A percentile compares a stretch with the other conserved stretches of the same genome.
These are phyloP conservation scores for Nemurella pictetii DNA, from an alignment of 2,888 invertebrate species.

Conservation along the genomic window DNA sequence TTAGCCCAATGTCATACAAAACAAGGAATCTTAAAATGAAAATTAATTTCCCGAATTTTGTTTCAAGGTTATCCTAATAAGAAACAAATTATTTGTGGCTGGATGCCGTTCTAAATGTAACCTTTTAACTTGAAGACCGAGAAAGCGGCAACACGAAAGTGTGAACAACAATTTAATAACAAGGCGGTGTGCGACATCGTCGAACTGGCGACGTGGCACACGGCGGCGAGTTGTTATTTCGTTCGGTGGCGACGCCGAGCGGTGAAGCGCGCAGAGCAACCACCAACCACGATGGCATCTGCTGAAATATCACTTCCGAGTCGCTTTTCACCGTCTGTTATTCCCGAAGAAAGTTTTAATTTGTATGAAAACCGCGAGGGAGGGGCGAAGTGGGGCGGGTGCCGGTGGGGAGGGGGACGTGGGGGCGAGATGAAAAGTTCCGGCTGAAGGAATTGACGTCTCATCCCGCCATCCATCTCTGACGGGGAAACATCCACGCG, in stretches of 20 bases:
- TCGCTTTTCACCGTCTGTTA: background rate
- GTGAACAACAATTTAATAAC: too few species aligned
- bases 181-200: background rate
- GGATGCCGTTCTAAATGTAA: too few species aligned
- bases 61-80: too few species aligned
- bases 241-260: background rate
- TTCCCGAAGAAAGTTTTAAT: background rate
- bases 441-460: background rate
- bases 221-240: background rate
- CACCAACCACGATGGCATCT: too few species aligned
- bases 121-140: too few species aligned
- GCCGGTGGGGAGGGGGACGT: background rate
- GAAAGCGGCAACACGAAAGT: too few species aligned
- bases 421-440: background rate
- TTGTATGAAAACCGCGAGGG: background rate
- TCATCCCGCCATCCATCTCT: background rate
- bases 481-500: background rate
- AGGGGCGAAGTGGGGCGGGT: background rate
- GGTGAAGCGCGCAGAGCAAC: background rate
- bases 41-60: too few species aligned
- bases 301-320: background rate
- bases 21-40: too few species aligned
- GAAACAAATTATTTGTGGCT: too few species aligned
- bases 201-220: background rate
- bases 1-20: too few species aligned